Evolutionary conservation across 2,888 invertebrate species (phyloP), one percentile per base, ranked within the genome.

Genomic region (Cyclophora punctaria): DNA sequence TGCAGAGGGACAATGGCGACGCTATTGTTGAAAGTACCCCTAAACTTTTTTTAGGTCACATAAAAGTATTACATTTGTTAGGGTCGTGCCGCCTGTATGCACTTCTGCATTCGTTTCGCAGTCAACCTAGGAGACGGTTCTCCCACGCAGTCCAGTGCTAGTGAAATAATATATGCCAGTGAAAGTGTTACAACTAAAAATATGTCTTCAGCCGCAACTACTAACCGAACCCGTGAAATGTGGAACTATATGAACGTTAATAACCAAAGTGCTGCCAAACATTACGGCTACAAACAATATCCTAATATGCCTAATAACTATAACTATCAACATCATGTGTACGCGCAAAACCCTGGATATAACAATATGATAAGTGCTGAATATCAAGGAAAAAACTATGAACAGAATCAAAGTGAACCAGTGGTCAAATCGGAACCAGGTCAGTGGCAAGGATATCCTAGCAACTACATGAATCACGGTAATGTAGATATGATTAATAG

Each of bases 21-120:
- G 72, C 87, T 84, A 86, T 88, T 88, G 87, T 88, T 87, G 75
- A 73, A 79, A 78, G 83, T 87, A 84, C 87, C 88, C 88, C 80
- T 58, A 81, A 86, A 80, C 68, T 83, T 87, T 87, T 87, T 88
- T 88, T 87, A 83, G 85, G 87, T 85, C 87, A 86, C 75, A 84
- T 82, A 87, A 84, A 84, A 84, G 83, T 84, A 85, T 83, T 86
- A 85, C 83, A 81, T 79, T 86, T 82, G 84, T 78, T 70, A 84
- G 86, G 85, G 86, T 80, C 83, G 80, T 75, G 78, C 77, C 75
- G 84, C 69, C 69, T 75, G 75, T 75, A 75, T 79, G 72, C 79
- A 79, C 78, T 80, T 78, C 75, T 76, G 71, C 86, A 88, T 87
- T 88, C 82, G 82, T 80, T 85, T 84, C 81, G 79, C 78, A 85